Evolutionary conservation across 2,888 invertebrate genomes (phyloP), one percentile per base, ranked within the genome.

Genomic region (Timandra comae): DNA sequence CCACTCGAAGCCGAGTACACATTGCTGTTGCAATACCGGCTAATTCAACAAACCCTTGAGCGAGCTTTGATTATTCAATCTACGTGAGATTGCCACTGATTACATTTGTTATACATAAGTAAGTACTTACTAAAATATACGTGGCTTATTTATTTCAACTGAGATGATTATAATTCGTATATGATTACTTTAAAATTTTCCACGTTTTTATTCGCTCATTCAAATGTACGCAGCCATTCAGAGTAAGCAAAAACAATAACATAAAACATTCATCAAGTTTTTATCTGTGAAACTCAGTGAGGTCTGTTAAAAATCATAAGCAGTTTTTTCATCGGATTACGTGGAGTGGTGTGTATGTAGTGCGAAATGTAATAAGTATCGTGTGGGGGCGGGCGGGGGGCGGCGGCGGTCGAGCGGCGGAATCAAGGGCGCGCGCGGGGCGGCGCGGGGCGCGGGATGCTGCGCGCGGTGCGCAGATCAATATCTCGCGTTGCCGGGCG

Each of bases 401-500:
- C 53, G 67, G 67, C 57, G 50, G 68, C 56, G 71, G 68, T 61
- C 58, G 67, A 63, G 63, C 61, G 61, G 62, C 64, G 66, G 70
- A 70, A 70, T 71, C 72, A 70, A 70, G 75, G 77, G 74, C 64
- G 71, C 55, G 56, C 41, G 52, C 41, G 54, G 38, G 33, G 45
- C 41, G 52, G 47, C 31, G 46, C 12, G 54, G 43, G 42, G 70
- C 67, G 73, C 65, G 82, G 84, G 82, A 85, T 82, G 82, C 85
- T 84, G 78, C 75, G 80, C 74, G 69, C 44, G 41, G 49, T 10
- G 24, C 81, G 78, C 80, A 77, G 82, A 79, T 82, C 82, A 70
- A 82, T 82, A 81, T 78, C 78, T 75, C 75, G 63, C 73, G 88
- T 88, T 80, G 71, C 87, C 84, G 85, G 85, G 82, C 77, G 75